A percentile compares a stretch with the other conserved stretches of the same genome.
These are phyloP conservation scores for Meandrina meandrites DNA, from an alignment of 92 coral and sea anemone genomes.

Conservation along the genomic window DNA sequence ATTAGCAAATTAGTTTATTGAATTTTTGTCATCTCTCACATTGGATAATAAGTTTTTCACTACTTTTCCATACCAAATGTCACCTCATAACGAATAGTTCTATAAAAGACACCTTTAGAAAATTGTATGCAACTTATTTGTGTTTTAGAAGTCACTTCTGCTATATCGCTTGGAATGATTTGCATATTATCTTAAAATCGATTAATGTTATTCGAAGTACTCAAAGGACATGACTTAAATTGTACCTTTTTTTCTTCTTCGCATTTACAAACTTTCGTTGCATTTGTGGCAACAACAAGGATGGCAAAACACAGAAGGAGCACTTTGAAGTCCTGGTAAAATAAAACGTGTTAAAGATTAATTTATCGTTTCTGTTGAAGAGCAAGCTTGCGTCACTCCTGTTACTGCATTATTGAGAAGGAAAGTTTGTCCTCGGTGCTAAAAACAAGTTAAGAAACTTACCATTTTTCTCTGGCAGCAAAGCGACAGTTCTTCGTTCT, in stretches of 20 bases:
- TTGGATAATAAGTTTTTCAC: no score
- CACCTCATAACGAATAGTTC: no score
- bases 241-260: slow-evolving; percentile 18
- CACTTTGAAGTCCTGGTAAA: slow-evolving; percentile 24
- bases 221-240: no score
- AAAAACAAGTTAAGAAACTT: background rate
- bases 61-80: no score
- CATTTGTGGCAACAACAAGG: slow-evolving; percentile 4
- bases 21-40: background rate
- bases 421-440: background rate
- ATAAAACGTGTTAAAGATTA: background rate
- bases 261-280: slow-evolving; percentile 10
- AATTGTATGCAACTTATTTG: no score
- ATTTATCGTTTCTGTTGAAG: background rate
- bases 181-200: no score
- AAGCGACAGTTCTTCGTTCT: background rate
- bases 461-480: background rate
- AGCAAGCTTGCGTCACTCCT: no score
- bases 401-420: background rate
- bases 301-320: background rate
- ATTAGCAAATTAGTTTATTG: background rate
- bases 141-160: no score
- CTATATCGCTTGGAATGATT: no score
- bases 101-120: no score
- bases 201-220: no score